Base-by-base conservation (phyloP, 2,888 invertebrate genomes). In the Caradrina clavipalpis region DNA sequence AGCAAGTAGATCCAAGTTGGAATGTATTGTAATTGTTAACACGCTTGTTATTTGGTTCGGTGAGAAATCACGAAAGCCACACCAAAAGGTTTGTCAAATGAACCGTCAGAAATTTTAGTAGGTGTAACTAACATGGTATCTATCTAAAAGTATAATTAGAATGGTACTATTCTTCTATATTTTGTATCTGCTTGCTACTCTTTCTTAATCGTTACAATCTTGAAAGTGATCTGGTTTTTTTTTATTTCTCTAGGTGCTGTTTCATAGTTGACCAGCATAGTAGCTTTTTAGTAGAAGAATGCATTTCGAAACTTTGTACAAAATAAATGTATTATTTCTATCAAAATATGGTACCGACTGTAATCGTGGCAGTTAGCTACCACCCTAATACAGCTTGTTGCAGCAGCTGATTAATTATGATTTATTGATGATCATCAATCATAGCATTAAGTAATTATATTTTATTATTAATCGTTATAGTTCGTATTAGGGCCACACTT, bases 1-100 rank as follows among this genome's bases (percentile, higher is more conserved):
- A 74, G 62, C 69, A 75, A 77, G 73, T 76, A 73, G 81, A 80
- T 81, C 69, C 58, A 61, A 72, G 55, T 76, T 58, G 55, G 26
- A 65, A 61, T 56, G 71, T 62, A 71, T 64, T 64, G 69, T 78
- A 73, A 69, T 57, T 58, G 60, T 70, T 82, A 61, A 62, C 66
- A 66, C 57, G 56, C 35, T 51, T 61, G 72, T 78, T 73, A 73
- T 62, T 67, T 31, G 54, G 35, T 51, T 62, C 47, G 22, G 17
- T 55, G 60, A 42, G 39, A 70, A 57, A 66, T 79, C 50, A 69
- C 31, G 60, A 56, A 57, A 63, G 53, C 47, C 39, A 51, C 22
- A 55, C 13, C 11, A 51, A 42, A 26, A 22, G 5, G 39, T 61
- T 21, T 49, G 39, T 31, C 22, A 42, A 55, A 49, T 49, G 11